These are phyloP conservation scores for Pandemis cinnamomeana DNA, from an alignment of 2,888 invertebrate genomes.

Conservation along the genomic window DNA sequence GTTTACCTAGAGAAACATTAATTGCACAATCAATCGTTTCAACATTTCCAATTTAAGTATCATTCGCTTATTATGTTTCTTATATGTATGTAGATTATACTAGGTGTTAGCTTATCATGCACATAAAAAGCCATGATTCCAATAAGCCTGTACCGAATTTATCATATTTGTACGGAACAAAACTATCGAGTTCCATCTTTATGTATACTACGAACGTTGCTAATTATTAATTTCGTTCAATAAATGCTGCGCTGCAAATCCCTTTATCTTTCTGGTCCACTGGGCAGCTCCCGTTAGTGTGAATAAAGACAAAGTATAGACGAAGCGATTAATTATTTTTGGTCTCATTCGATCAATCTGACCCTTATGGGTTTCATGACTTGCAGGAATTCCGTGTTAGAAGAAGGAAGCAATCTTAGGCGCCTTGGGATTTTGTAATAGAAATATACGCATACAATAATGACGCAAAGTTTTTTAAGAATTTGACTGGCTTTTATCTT, in stretches of 20 bases:
- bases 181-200: background rate
- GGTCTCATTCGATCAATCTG: conserved; percentile 46
- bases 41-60: background rate
- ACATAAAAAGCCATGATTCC: background rate
- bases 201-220: background rate
- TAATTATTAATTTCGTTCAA: conserved; percentile 23
- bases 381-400: conserved; percentile 26
- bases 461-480: background rate
- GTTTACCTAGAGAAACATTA: background rate
- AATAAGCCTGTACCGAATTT: background rate
- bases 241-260: conserved; percentile 40
- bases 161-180: background rate
- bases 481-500: background rate
- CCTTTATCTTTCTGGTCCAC: conserved; percentile 62
- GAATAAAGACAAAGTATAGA: conserved; percentile 49
- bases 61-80: background rate
- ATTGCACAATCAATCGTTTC: background rate
- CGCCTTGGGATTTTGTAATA: background rate
- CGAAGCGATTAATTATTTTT: conserved; percentile 63
- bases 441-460: background rate
- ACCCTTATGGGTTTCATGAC: conserved; percentile 35
- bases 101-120: background rate
- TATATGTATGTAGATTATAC: background rate
- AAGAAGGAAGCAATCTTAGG: background rate
- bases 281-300: conserved; percentile 44